Evolutionary conservation across 2,113 vertebrate species (phyloP).

Genomic region (crab-eating macaque (Macaca fascicularis)): T2T-MFA8v1.1 NC_088381.1:98068001-98068500

Average conservation of each 20-base stretch:
- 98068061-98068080: not conserved
- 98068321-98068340: conserved; percentile 56
- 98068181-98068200: conserved; percentile 49
- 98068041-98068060: not conserved
- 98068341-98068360: conserved; percentile 61
- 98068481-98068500: conserved; percentile 66
- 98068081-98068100: not conserved
- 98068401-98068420: conserved; percentile 67
- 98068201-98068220: conserved; percentile 26
- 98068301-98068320: conserved; percentile 60
- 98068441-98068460: conserved; percentile 72
- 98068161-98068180: not conserved
- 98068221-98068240: conserved; percentile 61
- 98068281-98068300: conserved; percentile 53
- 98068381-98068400: conserved; percentile 72
- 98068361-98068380: conserved; percentile 51
- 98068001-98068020: not conserved
- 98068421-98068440: conserved; percentile 74
- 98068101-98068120: not conserved
- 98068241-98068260: conserved; percentile 64
- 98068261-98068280: conserved; percentile 68
- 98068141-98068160: conserved; percentile 20
- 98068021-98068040: not conserved
- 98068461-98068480: conserved; percentile 70
- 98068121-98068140: not conserved